Base-by-base conservation (phyloP, 2,113 vertebrate genomes). In the Saccopteryx bilineata region DNA sequence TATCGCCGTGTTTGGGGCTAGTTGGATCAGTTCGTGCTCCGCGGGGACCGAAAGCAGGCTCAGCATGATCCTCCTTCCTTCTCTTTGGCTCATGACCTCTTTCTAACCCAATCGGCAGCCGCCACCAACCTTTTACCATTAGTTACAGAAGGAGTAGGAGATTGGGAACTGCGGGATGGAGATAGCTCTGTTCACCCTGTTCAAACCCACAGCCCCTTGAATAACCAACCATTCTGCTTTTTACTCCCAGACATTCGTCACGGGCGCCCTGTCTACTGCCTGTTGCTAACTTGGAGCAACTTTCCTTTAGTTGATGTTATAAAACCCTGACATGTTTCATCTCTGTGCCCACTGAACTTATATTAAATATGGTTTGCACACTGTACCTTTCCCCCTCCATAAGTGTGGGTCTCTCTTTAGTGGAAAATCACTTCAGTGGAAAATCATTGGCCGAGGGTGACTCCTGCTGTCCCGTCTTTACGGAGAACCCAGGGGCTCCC, bases 181-280 rank as follows among this genome's bases (percentile, higher is more conserved):
- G 39, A 46, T 1, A 52, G 24, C 63, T 50, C 52, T 63, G 31
- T 54, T 66, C 15, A 13, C 7, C 79, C 5, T 8, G 18, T 66
- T 33, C 28, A 33, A 15, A 83, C 31, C 18, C 17, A 13, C n/a
- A 33, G 69, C 5, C 54, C 39, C n/a, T 52, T 11, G 14, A 63
- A 5, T 46, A 54, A 63, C 33, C 58, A 63, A 4, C 21, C 21
- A 0, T 23, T 58, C 50, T 28, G 5, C 26, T 10, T 9, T 50
- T 83, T 2, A 14, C 56, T 23, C 39, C 24, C 23, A 5, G n/a
- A 11, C 17, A 0, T 5, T 15, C 18, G 4, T 60, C 75, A 12
- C 0, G 7, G 46, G 26, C 9, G 6, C 10, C 60, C 15, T 11
- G 3, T 13, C 50, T 13, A 71, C n/a, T n/a, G 23, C 46, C 46